These are phyloP conservation scores for Typhlomys cinereus DNA, from an alignment of 2,113 vertebrate genomes.

Conservation along the genomic window DNA sequence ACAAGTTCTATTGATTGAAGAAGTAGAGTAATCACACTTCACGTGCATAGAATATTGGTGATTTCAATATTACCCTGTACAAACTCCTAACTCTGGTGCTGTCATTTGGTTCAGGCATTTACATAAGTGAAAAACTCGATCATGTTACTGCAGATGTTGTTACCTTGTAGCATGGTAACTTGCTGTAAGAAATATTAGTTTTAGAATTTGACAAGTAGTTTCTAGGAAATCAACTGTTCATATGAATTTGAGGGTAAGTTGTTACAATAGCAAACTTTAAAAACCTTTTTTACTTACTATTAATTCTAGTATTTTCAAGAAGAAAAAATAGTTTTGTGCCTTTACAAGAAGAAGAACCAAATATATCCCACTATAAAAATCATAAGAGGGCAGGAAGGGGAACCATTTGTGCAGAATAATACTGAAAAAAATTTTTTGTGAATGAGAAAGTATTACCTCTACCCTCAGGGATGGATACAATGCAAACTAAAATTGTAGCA, in stretches of 20 bases:
- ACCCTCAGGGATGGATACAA: not conserved
- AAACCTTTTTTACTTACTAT: conserved; percentile 50
- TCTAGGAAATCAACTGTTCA: conserved; percentile 59
- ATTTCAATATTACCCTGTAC: conserved; percentile 47
- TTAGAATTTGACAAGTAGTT: conserved; percentile 6
- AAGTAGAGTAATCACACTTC: conserved; percentile 63
- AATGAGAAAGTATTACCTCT: conserved; percentile 24
- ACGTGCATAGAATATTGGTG: conserved; percentile 52
- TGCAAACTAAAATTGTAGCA: not conserved
- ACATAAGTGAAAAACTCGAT: conserved; percentile 53
- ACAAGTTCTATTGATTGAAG: conserved; percentile 65
- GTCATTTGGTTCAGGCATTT: conserved; percentile 69
- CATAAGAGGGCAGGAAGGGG: not conserved
- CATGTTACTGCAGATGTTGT: conserved; percentile 59
- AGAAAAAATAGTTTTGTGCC: not conserved
- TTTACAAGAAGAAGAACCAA: conserved; percentile 21
- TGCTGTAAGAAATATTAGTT: conserved; percentile 52
- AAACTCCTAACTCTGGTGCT: conserved; percentile 57
- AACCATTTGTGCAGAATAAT: not conserved
- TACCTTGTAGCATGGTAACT: conserved; percentile 42
- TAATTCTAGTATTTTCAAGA: conserved; percentile 28
- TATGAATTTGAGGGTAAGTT: conserved; percentile 50
- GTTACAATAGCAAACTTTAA: conserved; percentile 5
- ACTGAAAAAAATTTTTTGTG: not conserved
- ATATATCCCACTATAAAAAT: not conserved